phyloP scores from a whole-genome alignment of 2,888 invertebrate genomes.

The Cheilosia impressa region DNA sequence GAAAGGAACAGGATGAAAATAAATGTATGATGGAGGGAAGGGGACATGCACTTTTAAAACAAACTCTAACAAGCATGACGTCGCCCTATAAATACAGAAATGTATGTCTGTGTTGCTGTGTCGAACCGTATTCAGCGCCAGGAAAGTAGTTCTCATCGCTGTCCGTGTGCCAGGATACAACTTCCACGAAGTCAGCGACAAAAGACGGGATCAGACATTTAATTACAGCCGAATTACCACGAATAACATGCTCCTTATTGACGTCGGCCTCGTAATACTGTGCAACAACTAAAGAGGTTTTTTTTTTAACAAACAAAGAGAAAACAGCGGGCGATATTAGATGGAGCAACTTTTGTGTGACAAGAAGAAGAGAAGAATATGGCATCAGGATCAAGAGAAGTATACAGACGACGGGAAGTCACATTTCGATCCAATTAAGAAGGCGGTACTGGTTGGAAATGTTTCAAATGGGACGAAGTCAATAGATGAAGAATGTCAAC shows the following conservation, averaged over 20 bases:
- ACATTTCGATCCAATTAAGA: constrained; percentile 70
- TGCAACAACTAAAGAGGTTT: constrained; percentile 89
- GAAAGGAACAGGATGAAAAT: constrained; percentile 5
- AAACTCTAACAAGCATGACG: constrained; percentile 70
- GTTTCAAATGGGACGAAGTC: neutral
- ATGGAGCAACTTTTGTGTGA: neutral
- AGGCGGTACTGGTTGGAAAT: constrained; percentile 1
- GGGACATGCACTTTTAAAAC: constrained; percentile 55
- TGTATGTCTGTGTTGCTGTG: constrained; percentile 24
- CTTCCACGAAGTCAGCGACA: constrained; percentile 95
- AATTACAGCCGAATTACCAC: constrained; percentile 93
- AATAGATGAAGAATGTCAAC: no score
- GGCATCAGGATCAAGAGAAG: neutral
- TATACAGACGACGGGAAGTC: constrained; percentile 32
- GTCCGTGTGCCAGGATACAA: constrained; percentile 94
- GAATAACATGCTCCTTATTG: constrained; percentile 95
- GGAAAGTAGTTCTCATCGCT: constrained; percentile 83
- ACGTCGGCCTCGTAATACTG: constrained; percentile 96
- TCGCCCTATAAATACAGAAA: constrained; percentile 27
- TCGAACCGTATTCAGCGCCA: constrained; percentile 83
- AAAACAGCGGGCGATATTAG: constrained; percentile 6
- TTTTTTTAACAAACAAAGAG: constrained; percentile 8
- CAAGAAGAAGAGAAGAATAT: neutral
- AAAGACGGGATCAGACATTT: constrained; percentile 96
- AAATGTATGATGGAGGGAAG: neutral